Percentiles rank a stretch among this genome's conserved stretches.
phyloP scores from a whole-genome alignment of 2,888 invertebrate species.

The Toxonevra muliebris region DNA sequence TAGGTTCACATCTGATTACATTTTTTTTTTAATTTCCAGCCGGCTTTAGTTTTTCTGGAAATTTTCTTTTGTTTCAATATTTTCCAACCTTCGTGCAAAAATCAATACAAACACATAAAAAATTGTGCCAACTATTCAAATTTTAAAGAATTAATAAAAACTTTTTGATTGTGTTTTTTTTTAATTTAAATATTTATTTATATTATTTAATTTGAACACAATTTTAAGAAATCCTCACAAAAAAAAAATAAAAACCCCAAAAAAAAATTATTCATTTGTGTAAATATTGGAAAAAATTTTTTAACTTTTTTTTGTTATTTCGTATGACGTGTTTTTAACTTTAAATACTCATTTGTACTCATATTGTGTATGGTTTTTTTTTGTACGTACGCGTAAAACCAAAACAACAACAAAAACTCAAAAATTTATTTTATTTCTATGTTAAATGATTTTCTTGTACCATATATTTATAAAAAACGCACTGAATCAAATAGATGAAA shows the following conservation, averaged over 20 bases:
- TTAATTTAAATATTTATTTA: no score
- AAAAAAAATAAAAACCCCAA: slow-evolving; percentile 36
- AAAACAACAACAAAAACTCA: background rate
- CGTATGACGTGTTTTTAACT: no score
- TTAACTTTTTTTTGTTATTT: background rate
- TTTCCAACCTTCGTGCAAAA: slow-evolving; percentile 27
- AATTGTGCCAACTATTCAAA: slow-evolving; percentile 55
- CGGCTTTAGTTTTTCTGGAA: no score
- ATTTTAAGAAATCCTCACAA: slow-evolving; percentile 4
- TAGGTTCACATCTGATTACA: no score
- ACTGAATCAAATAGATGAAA: slow-evolving; percentile 64
- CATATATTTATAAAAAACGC: slow-evolving; percentile 59
- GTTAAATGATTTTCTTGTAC: slow-evolving; percentile 41
- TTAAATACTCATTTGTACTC: no score
- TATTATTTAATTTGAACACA: no score
- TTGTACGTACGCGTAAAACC: no score
- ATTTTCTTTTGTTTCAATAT: no score
- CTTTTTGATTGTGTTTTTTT: no score
- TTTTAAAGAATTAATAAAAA: slow-evolving; percentile 26
- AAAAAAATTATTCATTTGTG: slow-evolving; percentile 43
- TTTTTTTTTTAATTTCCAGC: no score
- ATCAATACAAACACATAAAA: slow-evolving; percentile 35
- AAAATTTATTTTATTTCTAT: no score
- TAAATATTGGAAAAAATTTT: slow-evolving; percentile 26
- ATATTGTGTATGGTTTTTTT: no score